These are phyloP conservation scores for Mystacornis crossleyi DNA, from an alignment of 2,113 vertebrate genomes.

Conservation along the genomic window DNA sequence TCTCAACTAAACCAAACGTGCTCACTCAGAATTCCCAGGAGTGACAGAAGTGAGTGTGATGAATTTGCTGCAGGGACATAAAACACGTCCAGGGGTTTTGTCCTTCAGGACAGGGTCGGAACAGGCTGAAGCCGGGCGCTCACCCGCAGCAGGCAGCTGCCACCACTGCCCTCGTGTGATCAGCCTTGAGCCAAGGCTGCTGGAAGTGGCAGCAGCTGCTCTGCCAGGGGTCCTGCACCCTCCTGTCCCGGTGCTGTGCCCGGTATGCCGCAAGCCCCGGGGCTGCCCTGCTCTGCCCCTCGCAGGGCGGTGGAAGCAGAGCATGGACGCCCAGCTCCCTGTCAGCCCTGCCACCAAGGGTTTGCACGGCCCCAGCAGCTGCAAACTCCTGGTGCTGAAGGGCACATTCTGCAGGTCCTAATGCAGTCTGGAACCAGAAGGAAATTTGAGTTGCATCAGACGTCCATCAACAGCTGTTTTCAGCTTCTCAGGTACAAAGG, in stretches of 20 bases:
- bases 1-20: fast-evolving
- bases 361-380: background rate
- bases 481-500: constrained; percentile 81
- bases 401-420: background rate
- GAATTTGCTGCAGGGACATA: background rate
- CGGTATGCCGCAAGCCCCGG: fast-evolving
- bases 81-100: fast-evolving
- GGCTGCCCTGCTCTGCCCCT: background rate
- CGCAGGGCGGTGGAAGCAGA: background rate
- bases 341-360: background rate
- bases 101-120: background rate
- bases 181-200: background rate
- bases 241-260: fast-evolving
- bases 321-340: background rate
- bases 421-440: constrained; percentile 24
- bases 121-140: background rate
- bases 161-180: fast-evolving
- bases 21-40: background rate
- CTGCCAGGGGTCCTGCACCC: background rate
- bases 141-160: background rate
- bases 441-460: constrained; percentile 42
- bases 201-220: background rate
- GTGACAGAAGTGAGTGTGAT: background rate
- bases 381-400: background rate
- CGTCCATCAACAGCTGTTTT: constrained; percentile 61